Evolutionary conservation across 1,140 invertebrate genomes (phyloP).

Genomic region (Bathynomus jamesi): DNA sequence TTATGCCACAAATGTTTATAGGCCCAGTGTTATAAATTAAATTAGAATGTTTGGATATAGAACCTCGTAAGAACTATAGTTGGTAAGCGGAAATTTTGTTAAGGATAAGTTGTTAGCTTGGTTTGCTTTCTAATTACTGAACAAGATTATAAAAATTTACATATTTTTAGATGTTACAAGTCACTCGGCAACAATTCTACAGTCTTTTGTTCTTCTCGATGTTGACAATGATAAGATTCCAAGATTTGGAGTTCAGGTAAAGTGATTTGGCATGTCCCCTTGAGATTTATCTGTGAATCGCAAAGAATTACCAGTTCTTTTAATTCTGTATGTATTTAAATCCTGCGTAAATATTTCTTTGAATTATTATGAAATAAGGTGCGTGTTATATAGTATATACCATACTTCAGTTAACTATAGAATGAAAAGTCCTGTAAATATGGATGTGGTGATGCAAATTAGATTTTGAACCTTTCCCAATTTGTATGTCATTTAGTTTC

Average conservation of each 20-base stretch:
- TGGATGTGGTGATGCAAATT: neutral
- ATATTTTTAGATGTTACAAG: too few species aligned
- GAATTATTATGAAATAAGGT: neutral
- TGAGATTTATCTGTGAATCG: neutral
- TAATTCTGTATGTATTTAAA: neutral
- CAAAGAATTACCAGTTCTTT: neutral
- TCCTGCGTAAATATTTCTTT: neutral
- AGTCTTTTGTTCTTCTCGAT: neutral
- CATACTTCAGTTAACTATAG: neutral
- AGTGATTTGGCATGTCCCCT: too few species aligned
- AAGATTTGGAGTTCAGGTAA: neutral
- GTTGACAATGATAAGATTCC: neutral
- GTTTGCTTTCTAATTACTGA: too few species aligned
- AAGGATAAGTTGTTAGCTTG: too few species aligned
- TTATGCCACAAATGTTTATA: too few species aligned
- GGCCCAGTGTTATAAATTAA: too few species aligned
- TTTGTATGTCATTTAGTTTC: neutral
- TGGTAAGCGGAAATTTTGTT: too few species aligned
- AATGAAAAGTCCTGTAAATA: neutral
- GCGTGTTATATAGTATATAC: neutral
- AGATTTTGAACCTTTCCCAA: neutral
- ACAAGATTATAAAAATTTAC: too few species aligned
- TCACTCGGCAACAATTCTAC: too few species aligned
- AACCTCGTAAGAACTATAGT: too few species aligned
- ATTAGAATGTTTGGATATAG: too few species aligned